Evolutionary conservation across 2,113 vertebrate species (phyloP), one percentile per base, ranked within the genome.

Genomic region (Poeciliopsis occidentalis): DNA sequence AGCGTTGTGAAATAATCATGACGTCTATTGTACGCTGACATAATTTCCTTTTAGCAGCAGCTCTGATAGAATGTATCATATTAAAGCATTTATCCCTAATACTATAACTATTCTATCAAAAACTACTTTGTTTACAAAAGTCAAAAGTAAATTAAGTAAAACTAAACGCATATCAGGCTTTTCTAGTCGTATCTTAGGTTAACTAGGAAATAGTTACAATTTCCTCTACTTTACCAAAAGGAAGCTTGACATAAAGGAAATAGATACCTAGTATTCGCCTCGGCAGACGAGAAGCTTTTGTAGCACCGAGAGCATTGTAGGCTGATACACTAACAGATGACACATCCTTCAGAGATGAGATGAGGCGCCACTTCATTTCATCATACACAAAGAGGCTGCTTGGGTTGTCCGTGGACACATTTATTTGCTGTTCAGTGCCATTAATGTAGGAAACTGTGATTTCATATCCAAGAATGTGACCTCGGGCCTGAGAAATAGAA

Each of bases 381-480:
- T 73, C 19, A 17, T 84, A 86, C 19, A 60, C 31, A 29, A 77
- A 44, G 22, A 4, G 15, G 67, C 12, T 62, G 4, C 2, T 54
- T 11, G 78, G 31, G 26, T 78, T 31, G 2, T 75, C 13, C 13
- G 17, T 27, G 11, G 83, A 82, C 63, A 83, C 2, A 26, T 86
- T 90, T 31, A 85, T 34, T 54, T 8, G 4, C 17, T 0, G 4
- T 0, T 0, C 0, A 0, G 67, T 64, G 19, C 71, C 41, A 3
- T 90, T 80, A 1, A 4, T 66, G 78, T 81, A 70, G 12, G 22
- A 64, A 69, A 89, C 4, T 1, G 0, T 75, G 64, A 94, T 70
- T 60, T 81, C 29, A 39, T 94, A 94, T 60, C 75, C 79, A 11
- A 29, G 44, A 73, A 94, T 90, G 54, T 57, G 8, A 8, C 93